Conservation (phyloP, 2,888 invertebrate species). For the Plutella xylostella region DNA sequence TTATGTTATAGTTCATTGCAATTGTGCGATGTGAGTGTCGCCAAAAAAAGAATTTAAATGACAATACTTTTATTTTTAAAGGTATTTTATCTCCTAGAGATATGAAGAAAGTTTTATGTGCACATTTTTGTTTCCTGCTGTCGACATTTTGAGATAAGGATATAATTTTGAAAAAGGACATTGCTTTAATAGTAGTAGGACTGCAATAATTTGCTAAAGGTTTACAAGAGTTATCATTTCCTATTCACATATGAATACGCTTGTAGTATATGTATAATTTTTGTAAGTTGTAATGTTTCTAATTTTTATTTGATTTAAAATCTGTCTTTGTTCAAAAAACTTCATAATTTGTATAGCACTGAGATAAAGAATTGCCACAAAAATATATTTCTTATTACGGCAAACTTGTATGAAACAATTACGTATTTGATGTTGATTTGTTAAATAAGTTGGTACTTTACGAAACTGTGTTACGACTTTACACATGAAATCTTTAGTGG, state of each 20-base stretch:
- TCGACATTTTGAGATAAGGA: slow-evolving; percentile 40
- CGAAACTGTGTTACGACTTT: not conserved
- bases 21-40: slow-evolving; percentile 10
- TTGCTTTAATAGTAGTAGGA: slow-evolving; percentile 44
- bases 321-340: slow-evolving; percentile 9
- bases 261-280: slow-evolving; percentile 32
- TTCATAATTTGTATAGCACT: not conserved
- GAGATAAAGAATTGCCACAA: not conserved
- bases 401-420: too few species aligned
- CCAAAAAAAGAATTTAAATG: slow-evolving; percentile 28
- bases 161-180: slow-evolving; percentile 38
- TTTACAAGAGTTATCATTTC: slow-evolving; percentile 41
- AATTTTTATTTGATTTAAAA: slow-evolving; percentile 13
- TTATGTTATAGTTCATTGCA: slow-evolving; percentile 23
- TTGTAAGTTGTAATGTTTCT: slow-evolving; percentile 15
- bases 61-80: slow-evolving; percentile 40
- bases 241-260: slow-evolving; percentile 25
- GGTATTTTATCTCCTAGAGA: slow-evolving; percentile 37
- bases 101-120: slow-evolving; percentile 27
- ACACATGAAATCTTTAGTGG: not conserved
- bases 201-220: slow-evolving; percentile 54
- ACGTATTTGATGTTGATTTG: too few species aligned
- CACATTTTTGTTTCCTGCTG: slow-evolving; percentile 30
- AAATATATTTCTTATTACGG: too few species aligned
- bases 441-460: not conserved